Percentiles rank a stretch among this genome's conserved stretches.
Evolutionary conservation across 2,797 vertebrate species (phyloP).

Genomic region (Prionace glauca): DNA sequence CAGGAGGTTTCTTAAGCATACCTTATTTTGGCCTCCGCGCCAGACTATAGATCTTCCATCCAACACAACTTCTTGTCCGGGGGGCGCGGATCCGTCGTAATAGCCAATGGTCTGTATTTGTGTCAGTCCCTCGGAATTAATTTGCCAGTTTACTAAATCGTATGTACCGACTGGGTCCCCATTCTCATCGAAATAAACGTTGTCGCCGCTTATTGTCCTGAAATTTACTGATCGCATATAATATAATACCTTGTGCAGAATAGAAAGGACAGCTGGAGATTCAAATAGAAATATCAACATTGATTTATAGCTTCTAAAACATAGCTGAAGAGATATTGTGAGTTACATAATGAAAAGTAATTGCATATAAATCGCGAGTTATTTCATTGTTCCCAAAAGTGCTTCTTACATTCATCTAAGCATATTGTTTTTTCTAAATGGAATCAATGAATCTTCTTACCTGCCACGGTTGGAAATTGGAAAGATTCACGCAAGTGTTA

Average conservation of each 20-base stretch:
- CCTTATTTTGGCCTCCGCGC: neutral
- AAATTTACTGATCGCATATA: constrained; percentile 60
- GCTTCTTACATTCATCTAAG: neutral
- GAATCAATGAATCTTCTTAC: constrained; percentile 44
- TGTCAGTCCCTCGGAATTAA: neutral
- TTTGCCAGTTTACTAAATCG: constrained; percentile 63
- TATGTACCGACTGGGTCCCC: constrained; percentile 64
- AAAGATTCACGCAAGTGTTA: constrained; percentile 54
- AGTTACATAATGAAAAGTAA: neutral
- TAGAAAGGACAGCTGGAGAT: neutral
- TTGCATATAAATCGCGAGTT: neutral
- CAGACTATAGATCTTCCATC: neutral
- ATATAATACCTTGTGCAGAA: constrained; percentile 51
- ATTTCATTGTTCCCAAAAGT: neutral
- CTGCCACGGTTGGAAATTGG: constrained; percentile 63
- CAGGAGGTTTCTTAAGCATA: neutral
- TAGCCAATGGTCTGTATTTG: neutral
- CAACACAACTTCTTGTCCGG: neutral
- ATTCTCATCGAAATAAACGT: constrained; percentile 61
- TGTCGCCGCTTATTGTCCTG: constrained; percentile 50
- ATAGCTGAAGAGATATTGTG: neutral
- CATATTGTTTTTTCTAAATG: neutral
- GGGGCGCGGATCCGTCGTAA: neutral
- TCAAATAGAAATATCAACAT: neutral
- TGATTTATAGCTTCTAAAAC: neutral